A percentile compares a stretch with the other conserved stretches of the same genome.
These are phyloP conservation scores for Linnaemya vulpina DNA, from an alignment of 2,888 invertebrate species.

Conservation along the genomic window DNA sequence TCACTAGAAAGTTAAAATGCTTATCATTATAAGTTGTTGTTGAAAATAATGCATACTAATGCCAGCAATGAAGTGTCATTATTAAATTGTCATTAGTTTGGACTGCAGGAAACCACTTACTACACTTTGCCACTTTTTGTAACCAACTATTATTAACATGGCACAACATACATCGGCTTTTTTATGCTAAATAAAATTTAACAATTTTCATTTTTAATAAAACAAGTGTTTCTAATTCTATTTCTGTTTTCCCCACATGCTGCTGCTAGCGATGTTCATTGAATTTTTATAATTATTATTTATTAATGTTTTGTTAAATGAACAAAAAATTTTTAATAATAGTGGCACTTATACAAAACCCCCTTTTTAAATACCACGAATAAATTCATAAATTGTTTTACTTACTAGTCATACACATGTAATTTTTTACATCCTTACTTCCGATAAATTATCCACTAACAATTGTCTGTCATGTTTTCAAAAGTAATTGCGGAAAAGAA, in stretches of 20 bases:
- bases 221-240: slow-evolving; percentile 20
- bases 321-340: slow-evolving; percentile 8
- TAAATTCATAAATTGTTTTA: slow-evolving; percentile 7
- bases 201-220: slow-evolving; percentile 29
- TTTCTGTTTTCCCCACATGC: slow-evolving; percentile 1
- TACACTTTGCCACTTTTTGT: not conserved
- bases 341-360: not conserved
- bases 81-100: slow-evolving; percentile 9
- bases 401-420: slow-evolving; percentile 14
- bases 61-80: too few species aligned
- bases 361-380: not conserved
- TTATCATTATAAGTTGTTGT: too few species aligned
- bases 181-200: slow-evolving; percentile 3
- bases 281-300: slow-evolving; percentile 43
- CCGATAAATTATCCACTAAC: slow-evolving; percentile 54
- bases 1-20: too few species aligned
- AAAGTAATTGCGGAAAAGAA: slow-evolving; percentile 1
- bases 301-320: slow-evolving; percentile 20
- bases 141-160: not conserved
- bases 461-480: slow-evolving; percentile 28
- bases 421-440: slow-evolving; percentile 57
- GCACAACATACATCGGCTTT: not conserved
- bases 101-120: slow-evolving; percentile 9
- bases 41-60: too few species aligned
- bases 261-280: slow-evolving; percentile 29